A percentile compares a stretch with the other conserved stretches of the same genome.
Conservation (phyloP, 2,797 vertebrate species). For the Tenualosa ilisha region DNA sequence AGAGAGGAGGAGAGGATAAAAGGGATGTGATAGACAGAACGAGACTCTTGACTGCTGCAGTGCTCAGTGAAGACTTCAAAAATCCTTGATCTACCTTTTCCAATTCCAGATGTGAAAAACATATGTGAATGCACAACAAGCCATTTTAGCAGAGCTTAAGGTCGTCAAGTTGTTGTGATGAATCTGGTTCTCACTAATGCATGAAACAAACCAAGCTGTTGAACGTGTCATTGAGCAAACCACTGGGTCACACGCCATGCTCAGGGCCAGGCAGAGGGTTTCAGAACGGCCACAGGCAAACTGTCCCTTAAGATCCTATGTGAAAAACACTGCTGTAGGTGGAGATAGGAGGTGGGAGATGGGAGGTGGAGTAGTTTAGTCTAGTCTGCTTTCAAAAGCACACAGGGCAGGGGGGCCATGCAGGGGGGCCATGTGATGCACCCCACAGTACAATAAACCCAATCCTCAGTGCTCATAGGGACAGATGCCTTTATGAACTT, state of each 20-base stretch:
- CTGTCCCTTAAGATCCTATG: background rate
- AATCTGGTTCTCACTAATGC: background rate
- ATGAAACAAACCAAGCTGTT: background rate
- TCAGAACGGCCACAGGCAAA: background rate
- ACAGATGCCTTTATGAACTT: background rate
- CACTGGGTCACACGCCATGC: background rate
- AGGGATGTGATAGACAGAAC: background rate
- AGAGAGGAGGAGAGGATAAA: background rate
- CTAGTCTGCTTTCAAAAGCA: background rate
- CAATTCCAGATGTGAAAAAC: background rate
- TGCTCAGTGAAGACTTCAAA: slow-evolving; percentile 6
- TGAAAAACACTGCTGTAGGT: background rate
- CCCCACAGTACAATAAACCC: no score
- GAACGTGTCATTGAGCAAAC: background rate
- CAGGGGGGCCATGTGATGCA: background rate
- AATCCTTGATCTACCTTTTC: background rate
- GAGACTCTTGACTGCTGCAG: background rate
- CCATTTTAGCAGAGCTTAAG: background rate
- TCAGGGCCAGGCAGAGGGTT: background rate
- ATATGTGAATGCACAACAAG: background rate
- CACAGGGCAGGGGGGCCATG: no score
- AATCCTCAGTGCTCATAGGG: background rate
- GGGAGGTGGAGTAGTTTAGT: background rate
- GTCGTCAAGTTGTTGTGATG: background rate
- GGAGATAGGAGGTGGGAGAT: no score